Evolutionary conservation across 2,797 vertebrate genomes (phyloP).

Genomic region (Gouania willdenowi): DNA sequence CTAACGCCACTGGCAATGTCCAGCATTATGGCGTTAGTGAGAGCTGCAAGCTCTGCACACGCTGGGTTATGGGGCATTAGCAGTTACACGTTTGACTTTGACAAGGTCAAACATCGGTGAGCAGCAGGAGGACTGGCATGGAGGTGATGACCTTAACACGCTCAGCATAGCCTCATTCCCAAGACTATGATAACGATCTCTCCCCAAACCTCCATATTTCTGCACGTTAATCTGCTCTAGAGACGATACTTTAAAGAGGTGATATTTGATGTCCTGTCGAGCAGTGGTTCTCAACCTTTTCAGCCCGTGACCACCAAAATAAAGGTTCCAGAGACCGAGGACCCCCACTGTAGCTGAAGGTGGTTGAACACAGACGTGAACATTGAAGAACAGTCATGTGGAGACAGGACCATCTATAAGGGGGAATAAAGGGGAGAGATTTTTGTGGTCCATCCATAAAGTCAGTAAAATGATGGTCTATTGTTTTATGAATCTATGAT

Average conservation of each 20-base stretch:
- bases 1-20: conserved; percentile 45
- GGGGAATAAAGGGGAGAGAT: no score
- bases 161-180: conserved; percentile 27
- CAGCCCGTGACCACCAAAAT: no score
- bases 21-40: conserved; percentile 22
- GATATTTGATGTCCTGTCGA: conserved; percentile 9
- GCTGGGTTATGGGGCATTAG: conserved; percentile 52
- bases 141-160: conserved; percentile 51
- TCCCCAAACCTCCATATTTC: conserved; percentile 2
- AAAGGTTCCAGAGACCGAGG: conserved; percentile 28
- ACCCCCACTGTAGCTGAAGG: no score
- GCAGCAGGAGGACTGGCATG: conserved; percentile 58
- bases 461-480: no score
- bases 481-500: no score
- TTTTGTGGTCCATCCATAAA: no score
- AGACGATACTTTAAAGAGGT: neutral
- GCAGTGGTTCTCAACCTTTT: neutral
- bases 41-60: conserved; percentile 11
- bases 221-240: no score
- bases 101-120: conserved; percentile 64
- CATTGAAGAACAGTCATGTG: no score
- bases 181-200: conserved; percentile 36
- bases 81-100: conserved; percentile 61
- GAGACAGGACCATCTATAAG: no score
- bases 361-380: no score